These are phyloP conservation scores for Stenodera caucasica DNA, from an alignment of 2,888 invertebrate species.

Conservation along the genomic window DNA sequence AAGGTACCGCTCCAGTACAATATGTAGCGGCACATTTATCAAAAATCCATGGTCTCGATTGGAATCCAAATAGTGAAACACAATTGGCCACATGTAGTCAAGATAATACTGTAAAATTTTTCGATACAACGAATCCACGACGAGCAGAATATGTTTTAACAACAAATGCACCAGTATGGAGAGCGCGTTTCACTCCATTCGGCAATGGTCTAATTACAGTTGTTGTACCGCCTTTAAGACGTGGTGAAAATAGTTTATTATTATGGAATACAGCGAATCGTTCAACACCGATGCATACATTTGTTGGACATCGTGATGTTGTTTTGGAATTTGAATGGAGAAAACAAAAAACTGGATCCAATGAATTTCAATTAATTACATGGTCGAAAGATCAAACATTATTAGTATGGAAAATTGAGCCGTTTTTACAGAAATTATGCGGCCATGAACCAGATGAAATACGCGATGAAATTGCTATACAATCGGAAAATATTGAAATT, in stretches of 20 bases:
- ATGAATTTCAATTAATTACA: constrained; percentile 84
- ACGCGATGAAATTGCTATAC: constrained; percentile 25
- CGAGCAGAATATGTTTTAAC: constrained; percentile 83
- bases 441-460: constrained; percentile 66
- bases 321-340: constrained; percentile 96
- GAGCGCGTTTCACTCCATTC: constrained; percentile 79
- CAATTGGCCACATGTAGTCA: constrained; percentile 91
- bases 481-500: constrained; percentile 16
- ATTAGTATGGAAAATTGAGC: constrained; percentile 87
- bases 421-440: constrained; percentile 80
- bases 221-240: constrained; percentile 85
- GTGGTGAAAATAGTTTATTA: constrained; percentile 82
- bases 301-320: constrained; percentile 93
- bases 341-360: constrained; percentile 61
- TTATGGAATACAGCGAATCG: constrained; percentile 75
- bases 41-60: constrained; percentile 91
- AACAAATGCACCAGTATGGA: constrained; percentile 87
- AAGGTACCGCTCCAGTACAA: constrained; percentile 82
- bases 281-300: constrained; percentile 80
- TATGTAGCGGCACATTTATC: constrained; percentile 92
- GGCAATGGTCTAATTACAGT: constrained; percentile 90
- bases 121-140: constrained; percentile 84
- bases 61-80: constrained; percentile 85
- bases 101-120: constrained; percentile 94
- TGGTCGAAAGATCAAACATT: constrained; percentile 95